Base-by-base conservation (phyloP, 2,113 vertebrate species). In the Beaufortia kweichowensis region DNA sequence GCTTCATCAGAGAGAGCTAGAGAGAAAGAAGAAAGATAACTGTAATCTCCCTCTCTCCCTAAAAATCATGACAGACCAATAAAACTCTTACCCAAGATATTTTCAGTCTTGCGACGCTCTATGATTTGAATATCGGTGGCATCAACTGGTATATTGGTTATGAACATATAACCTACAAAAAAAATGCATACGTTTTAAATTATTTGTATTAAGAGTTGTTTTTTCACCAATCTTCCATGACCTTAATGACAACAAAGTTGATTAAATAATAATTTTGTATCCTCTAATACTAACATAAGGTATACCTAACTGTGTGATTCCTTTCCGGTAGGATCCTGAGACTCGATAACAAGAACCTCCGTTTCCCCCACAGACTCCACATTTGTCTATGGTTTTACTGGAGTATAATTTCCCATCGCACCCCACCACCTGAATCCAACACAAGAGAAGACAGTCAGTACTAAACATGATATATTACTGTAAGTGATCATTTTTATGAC, bases 251-350 rank as follows among this genome's bases (percentile, higher is more conserved):
- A 24, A 50, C 1, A 55, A 50, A 28, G n/a, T 19, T 67, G 23
- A 65, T 14, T 2, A 4, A 53, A 53, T 21, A 5, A 53, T 53
- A n/a, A 53, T 21, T 56, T 9, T 43, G n/a, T n/a, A n/a, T 65
- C 74, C 31, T 11, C 60, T 23, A 61, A 10, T 76, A 56, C 46
- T 77, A 76, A 46, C 43, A 80, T 82, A 86, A 87, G 86, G 87
- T 91, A 91, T 95, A 95, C 94, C 94, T 94, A 95, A 94, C 91
- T 95, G 94, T 94, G 94, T 83, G 91, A 94, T 83, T 88, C 92
- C 92, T 87, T 88, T 95, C 88, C 94, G 92, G 88, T 93, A 95
- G 84, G 90, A 93, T 86, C 95, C 95, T 11, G 93, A 94, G 72
- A 96, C 87, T 57, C 94, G 93, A 76, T 92, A 92, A 85, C 95